Evolutionary conservation across 2,797 vertebrate genomes (phyloP), one percentile per base, ranked within the genome.

Genomic region (Falco concolor): DNA sequence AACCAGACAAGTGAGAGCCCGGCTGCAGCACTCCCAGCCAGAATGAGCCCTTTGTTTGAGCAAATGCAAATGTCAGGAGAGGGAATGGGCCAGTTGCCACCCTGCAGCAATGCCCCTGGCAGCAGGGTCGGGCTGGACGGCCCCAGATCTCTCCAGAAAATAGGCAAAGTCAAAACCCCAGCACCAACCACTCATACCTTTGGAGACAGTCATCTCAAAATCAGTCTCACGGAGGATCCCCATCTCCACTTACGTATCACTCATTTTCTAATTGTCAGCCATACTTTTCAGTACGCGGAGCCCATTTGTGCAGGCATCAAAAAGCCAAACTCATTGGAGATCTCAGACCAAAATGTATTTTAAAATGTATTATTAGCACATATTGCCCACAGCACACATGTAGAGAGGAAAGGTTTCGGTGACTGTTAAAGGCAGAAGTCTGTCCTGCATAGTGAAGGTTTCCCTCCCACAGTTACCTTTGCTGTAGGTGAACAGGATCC

Each of bases 231-330:
- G 23, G 65, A 52, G 17, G 25, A 75, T 34, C 16, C n/a, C 52
- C 13, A 1, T 73, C 91, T 88, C 76, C 1, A 0, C 78, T 89
- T 40, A 68, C 57, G 24, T 13, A 45, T 16, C 0, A 0, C 44
- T 75, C 0, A 0, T 20, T 68, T 52, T 78, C 57, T 77, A 20
- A 2, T 78, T 80, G 1, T 47, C 20, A 15, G 78, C 47, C 61
- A 64, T 84, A 67, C 15, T 14, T 82, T 70, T 32, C 44, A 63
- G n/a, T 47, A n/a, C 6, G 5, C 9, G 4, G 40, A 85, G 30
- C 22, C 68, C 53, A 34, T 87, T 90, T 76, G 50, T 65, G 42
- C 76, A 69, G 54, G 76, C 83, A 91, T 30, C 84, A 84, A 81
- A 84, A 88, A 49, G 49, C 69, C 83, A 44, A 87, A 34, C 38